phyloP scores from a whole-genome alignment of 2,888 invertebrate genomes.

The Stenichneumon culpator region DNA sequence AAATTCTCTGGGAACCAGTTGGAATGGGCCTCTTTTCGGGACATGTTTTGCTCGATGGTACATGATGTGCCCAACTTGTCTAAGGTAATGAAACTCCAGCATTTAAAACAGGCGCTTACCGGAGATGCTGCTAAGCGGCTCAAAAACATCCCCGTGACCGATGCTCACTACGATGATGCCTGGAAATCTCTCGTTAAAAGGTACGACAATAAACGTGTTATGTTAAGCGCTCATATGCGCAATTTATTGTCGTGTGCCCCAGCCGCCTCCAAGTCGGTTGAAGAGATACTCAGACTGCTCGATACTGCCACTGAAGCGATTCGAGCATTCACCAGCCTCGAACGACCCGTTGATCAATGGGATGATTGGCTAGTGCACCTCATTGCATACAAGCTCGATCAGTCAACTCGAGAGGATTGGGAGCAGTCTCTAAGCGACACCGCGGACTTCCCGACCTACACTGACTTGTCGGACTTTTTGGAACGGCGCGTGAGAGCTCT shows the following conservation, averaged over 20 bases:
- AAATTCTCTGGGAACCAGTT: slow-evolving; percentile 31
- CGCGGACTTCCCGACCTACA: not conserved
- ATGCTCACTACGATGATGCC: not conserved
- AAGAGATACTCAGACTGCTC: not conserved
- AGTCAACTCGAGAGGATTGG: not conserved
- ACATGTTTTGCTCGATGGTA: slow-evolving; percentile 22
- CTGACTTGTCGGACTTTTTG: not conserved
- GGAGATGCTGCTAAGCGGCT: not conserved
- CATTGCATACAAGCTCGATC: not conserved
- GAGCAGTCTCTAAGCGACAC: not conserved
- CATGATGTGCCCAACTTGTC: slow-evolving; percentile 6
- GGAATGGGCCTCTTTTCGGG: slow-evolving; percentile 15
- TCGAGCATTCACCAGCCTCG: not conserved
- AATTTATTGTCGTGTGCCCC: not conserved
- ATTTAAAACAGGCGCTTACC: slow-evolving; percentile 1
- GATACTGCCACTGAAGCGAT: not conserved
- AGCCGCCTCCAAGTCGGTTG: not conserved
- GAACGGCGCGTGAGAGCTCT: not conserved
- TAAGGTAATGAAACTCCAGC: slow-evolving; percentile 10
- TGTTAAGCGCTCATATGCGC: not conserved
- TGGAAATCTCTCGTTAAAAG: not conserved
- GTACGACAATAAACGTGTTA: not conserved
- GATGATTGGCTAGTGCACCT: not conserved
- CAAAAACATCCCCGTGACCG: not conserved
- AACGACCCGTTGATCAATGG: not conserved